Base-by-base conservation (phyloP, 2,888 invertebrate genomes). In the Syrista parreyssii region DNA sequence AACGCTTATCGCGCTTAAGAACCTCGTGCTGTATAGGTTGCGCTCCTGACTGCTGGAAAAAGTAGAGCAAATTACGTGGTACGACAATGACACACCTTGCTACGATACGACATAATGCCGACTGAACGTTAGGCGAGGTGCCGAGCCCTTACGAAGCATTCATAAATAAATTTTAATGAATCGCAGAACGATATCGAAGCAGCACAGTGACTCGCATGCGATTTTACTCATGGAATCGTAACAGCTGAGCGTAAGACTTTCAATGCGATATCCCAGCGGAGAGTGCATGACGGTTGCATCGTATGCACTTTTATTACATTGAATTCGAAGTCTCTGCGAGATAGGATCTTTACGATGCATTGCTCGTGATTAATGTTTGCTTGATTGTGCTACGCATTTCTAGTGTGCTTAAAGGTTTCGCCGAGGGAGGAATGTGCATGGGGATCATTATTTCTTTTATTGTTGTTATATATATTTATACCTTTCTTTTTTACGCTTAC, bases 141-240 rank as follows among this genome's bases (percentile, higher is more conserved):
- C 89, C 89, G 86, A 87, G 86, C 89, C 89, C 87, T 89, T 88
- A 83, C 82, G 78, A 86, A 84, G 87, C 86, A 87, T 86, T 89
- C 89, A 89, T 89, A 88, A 88, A 89, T 89, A 88, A 88, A 89
- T 89, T 86, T 87, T 87, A 89, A 88, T 89, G 85, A 87, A 86
- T 84, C 82, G 85, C 81, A 82, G 40, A 55, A 83, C 84, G 84
- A 86, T 86, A 81, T 80, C 75, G 78, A 76, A 73, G 78, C 79
- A 68, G 71, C 68, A 69, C 74, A 36, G 40, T 76, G 35, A 74
- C 75, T 32, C 71, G 75, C 34, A 35, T 55, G 40, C 40, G 6
- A 23, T 55, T 55, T 55, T 23, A 55, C 40, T 55, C 23, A 0
- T 55, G 40, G 40, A 55, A 55, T 55, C 40, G 40, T 55, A 55